These are phyloP conservation scores for Xiphophorus couchianus DNA, from an alignment of 2,113 vertebrate species.

Conservation along the genomic window DNA sequence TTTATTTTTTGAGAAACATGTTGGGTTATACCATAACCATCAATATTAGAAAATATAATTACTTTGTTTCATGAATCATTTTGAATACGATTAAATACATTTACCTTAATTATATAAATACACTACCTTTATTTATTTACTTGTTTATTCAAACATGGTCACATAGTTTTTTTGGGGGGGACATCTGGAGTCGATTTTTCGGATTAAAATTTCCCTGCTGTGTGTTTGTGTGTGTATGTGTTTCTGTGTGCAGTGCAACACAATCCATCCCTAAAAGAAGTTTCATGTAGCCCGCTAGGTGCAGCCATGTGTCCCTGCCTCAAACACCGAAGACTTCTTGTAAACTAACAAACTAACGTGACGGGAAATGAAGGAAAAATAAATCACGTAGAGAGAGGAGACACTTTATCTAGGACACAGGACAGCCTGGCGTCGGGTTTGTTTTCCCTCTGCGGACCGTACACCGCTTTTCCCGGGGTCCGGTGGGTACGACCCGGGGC, in stretches of 20 bases:
- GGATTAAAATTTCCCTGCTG: not conserved
- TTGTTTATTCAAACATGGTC: not conserved
- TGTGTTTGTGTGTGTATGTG: too few relatives aligned
- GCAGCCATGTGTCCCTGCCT: slow-evolving; percentile 20
- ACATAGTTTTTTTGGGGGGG: not conserved
- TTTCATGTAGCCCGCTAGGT: slow-evolving; percentile 27
- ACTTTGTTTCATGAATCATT: too few relatives aligned
- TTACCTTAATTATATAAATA: too few relatives aligned
- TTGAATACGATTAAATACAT: too few relatives aligned
- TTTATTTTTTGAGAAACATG: too few relatives aligned
- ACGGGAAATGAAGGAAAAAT: slow-evolving; percentile 50
- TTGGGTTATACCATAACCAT: too few relatives aligned
- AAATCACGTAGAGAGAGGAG: slow-evolving; percentile 17
- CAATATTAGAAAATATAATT: too few relatives aligned
- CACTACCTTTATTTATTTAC: not conserved
- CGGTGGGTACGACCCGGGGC: slow-evolving; percentile 49
- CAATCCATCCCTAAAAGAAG: slow-evolving; percentile 4
- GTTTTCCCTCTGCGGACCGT: too few relatives aligned
- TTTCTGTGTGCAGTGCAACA: not conserved
- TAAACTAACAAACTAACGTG: slow-evolving; percentile 23
- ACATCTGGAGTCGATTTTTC: not conserved
- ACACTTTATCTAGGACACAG: slow-evolving; percentile 37
- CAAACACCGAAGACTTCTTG: slow-evolving; percentile 8
- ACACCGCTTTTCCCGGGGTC: not conserved
- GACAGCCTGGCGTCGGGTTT: slow-evolving; percentile 9